phyloP scores from a whole-genome alignment of 2,797 vertebrate species.

The Micropoecilia bifurca region DNA sequence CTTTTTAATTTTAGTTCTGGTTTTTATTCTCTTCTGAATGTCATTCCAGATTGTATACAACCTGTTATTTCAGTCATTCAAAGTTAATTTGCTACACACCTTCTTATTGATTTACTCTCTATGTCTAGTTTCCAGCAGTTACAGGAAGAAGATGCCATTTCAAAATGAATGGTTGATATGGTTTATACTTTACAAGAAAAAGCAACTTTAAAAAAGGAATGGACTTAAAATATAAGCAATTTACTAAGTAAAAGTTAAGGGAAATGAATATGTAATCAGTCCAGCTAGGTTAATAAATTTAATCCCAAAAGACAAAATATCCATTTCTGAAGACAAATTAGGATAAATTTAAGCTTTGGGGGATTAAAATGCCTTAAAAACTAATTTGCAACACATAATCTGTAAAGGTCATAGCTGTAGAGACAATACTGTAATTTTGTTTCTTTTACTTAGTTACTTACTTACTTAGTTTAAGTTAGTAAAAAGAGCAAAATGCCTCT shows the following conservation, averaged over 20 bases:
- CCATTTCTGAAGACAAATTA: not conserved
- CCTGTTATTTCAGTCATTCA: not conserved
- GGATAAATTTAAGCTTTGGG: not conserved
- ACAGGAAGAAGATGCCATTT: not conserved
- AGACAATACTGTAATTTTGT: not conserved
- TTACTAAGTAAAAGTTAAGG: not conserved
- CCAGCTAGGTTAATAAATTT: not conserved
- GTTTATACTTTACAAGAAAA: not conserved
- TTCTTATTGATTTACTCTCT: not conserved
- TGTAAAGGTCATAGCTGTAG: not conserved
- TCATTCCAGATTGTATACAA: not conserved
- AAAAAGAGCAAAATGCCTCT: not conserved
- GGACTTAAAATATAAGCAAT: not conserved
- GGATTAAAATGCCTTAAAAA: not conserved
- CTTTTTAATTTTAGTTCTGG: not conserved
- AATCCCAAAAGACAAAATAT: not conserved
- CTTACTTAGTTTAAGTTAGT: no score
- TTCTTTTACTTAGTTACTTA: not conserved
- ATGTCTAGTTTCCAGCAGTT: not conserved
- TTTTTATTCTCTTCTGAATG: not conserved
- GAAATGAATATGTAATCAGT: not conserved
- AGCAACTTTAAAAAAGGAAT: not conserved
- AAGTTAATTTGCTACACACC: not conserved
- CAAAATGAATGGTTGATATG: not conserved
- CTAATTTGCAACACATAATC: not conserved